Evolutionary conservation across 2,888 invertebrate species (phyloP).

Genomic region (Drosophila demipolita): DNA sequence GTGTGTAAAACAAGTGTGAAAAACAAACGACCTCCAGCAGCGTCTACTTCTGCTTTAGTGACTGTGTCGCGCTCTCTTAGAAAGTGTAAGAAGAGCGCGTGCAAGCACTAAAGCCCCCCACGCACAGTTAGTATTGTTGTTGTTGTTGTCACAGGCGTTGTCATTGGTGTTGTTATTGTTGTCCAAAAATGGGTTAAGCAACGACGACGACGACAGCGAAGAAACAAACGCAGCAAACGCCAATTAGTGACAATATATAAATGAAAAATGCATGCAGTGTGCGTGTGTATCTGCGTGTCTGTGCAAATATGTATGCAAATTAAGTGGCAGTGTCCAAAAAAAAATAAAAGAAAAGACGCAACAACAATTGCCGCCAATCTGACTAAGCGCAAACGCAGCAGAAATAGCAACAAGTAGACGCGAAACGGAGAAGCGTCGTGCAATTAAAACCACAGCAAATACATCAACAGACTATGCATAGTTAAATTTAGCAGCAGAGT

Average conservation of each 20-base stretch:
- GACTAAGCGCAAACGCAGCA: conserved; percentile 73
- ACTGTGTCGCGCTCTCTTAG: conserved; percentile 57
- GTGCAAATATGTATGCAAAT: conserved; percentile 60
- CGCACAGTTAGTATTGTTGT: conserved; percentile 45
- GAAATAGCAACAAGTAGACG: conserved; percentile 77
- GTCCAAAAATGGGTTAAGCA: conserved; percentile 67
- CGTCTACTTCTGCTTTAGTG: conserved; percentile 53
- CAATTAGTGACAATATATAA: conserved; percentile 77
- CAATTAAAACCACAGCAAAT: conserved; percentile 71
- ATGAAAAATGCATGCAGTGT: conserved; percentile 64
- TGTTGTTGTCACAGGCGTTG: conserved; percentile 14
- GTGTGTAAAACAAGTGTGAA: conserved; percentile 76
- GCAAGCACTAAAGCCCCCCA: conserved; percentile 64
- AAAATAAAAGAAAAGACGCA: conserved; percentile 22
- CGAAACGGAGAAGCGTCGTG: conserved; percentile 61
- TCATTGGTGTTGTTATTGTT: conserved; percentile 22
- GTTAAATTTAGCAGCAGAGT: conserved; percentile 82
- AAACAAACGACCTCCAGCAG: conserved; percentile 77
- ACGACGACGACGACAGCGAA: conserved; percentile 33
- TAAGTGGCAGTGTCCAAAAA: conserved; percentile 60
- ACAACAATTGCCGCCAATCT: conserved; percentile 68
- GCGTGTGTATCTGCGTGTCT: conserved; percentile 25
- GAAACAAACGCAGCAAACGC: conserved; percentile 63
- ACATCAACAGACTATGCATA: conserved; percentile 48
- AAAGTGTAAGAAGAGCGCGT: conserved; percentile 62